phyloP scores from a whole-genome alignment of 2,797 vertebrate genomes.

The Ceryle rudis region DNA sequence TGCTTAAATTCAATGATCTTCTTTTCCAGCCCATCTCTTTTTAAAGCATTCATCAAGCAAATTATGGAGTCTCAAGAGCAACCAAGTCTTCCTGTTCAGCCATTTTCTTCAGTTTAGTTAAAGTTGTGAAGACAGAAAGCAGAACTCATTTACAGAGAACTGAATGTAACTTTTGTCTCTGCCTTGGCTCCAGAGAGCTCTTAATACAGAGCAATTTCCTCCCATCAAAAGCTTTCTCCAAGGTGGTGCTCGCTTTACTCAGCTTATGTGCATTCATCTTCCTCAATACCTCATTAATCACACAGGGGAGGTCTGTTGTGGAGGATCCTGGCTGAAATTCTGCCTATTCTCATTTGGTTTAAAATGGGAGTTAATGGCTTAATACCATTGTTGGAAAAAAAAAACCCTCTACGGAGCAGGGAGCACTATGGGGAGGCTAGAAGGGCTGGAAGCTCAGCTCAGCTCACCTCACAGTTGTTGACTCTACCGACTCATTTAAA shows the following conservation, averaged over 20 bases:
- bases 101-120: slow-evolving; percentile 9
- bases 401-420: background rate
- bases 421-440: background rate
- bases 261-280: slow-evolving; percentile 14
- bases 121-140: slow-evolving; percentile 33
- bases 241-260: slow-evolving; percentile 1
- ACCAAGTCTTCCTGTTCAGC: background rate
- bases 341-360: background rate
- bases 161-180: slow-evolving; percentile 55
- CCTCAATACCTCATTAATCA: slow-evolving; percentile 39
- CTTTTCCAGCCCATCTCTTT: slow-evolving; percentile 34
- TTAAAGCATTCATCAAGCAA: slow-evolving; percentile 11
- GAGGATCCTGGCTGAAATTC: slow-evolving; percentile 23
- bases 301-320: background rate
- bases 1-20: slow-evolving; percentile 22
- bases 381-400: background rate
- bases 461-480: background rate
- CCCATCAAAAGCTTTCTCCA: slow-evolving; percentile 38
- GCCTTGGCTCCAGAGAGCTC: slow-evolving; percentile 36
- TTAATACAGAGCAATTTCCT: slow-evolving; percentile 43
- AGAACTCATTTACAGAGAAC: slow-evolving; percentile 39
- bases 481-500: background rate
- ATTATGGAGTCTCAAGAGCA: slow-evolving; percentile 26
- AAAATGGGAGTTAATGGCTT: background rate
- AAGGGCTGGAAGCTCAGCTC: background rate